Base-by-base conservation (phyloP, 1,140 invertebrate species). In the Camponotus pennsylvanicus region DNA sequence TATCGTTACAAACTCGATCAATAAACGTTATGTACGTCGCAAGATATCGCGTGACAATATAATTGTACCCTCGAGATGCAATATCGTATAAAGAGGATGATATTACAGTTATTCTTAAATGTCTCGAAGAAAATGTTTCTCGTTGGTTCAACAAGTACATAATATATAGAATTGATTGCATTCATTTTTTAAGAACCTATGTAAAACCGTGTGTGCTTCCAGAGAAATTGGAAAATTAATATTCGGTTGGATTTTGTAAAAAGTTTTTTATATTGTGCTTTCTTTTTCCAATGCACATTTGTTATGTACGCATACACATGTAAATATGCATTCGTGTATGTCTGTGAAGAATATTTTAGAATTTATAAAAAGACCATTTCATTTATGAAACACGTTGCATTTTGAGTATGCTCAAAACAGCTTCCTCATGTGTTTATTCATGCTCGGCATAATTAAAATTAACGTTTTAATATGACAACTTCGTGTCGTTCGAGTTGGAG, bases 1-100 rank as follows among this genome's bases (percentile, higher is more conserved):
- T 89, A 82, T 89, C 75, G 87, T 89, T 86, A 89, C 70, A 89
- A 89, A 89, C 67, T 78, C 75, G 77, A 78, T 75, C 87, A 88
- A 89, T 89, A 82, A 82, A 64, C 64, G 83, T 64, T 78, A 76
- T 69, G 71, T 88, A 70, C n/a, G 55, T 67, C 49, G 49, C 55
- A 70, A 76, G 83, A 88, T 85, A 61, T 86, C 49, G 64, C 66
- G 77, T 89, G 83, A 85, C 76, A 86, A 80, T 86, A 55, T 82
- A 86, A 89, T 80, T 78, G 83, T 70, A 83, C 88, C 70, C 88
- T 59, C 59, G 88, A 86, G 86, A 80, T 75, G 69, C 34, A 77
- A 52, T 42, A 13, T 67, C 42, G 42, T 15, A 27, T 32, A 76
- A 27, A 61, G 34, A 18, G 1, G 9, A 37, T 27, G n/a, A 0